Evolutionary conservation across 1,140 invertebrate species (phyloP), one percentile per base, ranked within the genome.

Genomic region (Drepana arcuata): DNA sequence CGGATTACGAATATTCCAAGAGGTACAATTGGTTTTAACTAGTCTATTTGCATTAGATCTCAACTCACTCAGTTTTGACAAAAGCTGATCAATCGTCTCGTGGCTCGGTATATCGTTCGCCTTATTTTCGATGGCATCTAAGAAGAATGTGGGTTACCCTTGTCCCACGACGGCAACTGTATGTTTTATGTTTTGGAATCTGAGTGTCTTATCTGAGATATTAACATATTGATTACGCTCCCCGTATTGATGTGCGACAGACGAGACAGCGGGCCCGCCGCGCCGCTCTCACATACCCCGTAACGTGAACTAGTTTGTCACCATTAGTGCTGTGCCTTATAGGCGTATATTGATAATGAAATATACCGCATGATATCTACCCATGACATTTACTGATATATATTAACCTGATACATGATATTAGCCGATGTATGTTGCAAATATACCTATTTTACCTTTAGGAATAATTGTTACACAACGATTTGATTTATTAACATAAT

Each of bases 171-270:
- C 67, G 65, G 61, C 60, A 55, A 62, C 39, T 58, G 52, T 54
- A 61, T 57, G 53, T 60, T 72, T 64, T 68, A 70, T 66, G 52
- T 60, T 49, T 41, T 68, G 59, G 60, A 71, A 74, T 77, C 62
- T 63, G 47, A 67, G 61, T 73, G 59, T 62, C 56, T 73, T 71
- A 75, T 79, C 72, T 67, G 25, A 54, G 72, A 77, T 73, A 75
- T 77, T 77, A 77, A 75, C 65, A 75, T 75, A 77, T 77, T 71
- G 72, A 77, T 80, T 73, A 64, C 65, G 58, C 58, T 69, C 60
- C 52, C 51, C 56, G 53, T 71, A 75, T 73, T 72, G 64, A 69
- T 75, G 60, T 63, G 57, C 52, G 56, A 65, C 51, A 62, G 52
- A 67, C 58, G 18, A 14, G 11, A 34, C 7, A 14, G 16, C 26